Conservation (phyloP, 1,140 invertebrate genomes). For the Hyphantria cunea region DNA sequence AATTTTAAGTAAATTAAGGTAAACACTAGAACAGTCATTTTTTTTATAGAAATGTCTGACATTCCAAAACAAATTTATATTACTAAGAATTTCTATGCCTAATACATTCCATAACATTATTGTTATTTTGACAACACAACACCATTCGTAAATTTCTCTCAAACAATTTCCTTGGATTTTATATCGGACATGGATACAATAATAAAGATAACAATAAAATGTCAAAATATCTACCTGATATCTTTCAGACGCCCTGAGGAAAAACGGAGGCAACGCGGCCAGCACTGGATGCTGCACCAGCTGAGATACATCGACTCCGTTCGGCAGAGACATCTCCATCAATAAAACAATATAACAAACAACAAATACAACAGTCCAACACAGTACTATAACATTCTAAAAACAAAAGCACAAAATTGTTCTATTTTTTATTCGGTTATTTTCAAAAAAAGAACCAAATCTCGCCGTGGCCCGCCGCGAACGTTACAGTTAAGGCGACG, state of each 20-base stretch:
- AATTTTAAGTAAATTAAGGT: too few relatives aligned
- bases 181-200: too few relatives aligned
- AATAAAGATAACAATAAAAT: background rate
- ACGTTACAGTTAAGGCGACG: constrained; percentile 48
- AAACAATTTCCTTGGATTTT: too few relatives aligned
- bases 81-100: too few relatives aligned
- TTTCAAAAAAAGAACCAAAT: too few relatives aligned
- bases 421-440: too few relatives aligned
- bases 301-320: constrained; percentile 90
- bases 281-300: constrained; percentile 93
- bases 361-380: constrained; percentile 7
- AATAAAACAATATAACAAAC: constrained; percentile 20
- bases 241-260: constrained; percentile 93
- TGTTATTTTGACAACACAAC: too few relatives aligned
- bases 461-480: constrained; percentile 23
- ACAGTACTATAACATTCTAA: constrained; percentile 6
- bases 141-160: too few relatives aligned
- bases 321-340: constrained; percentile 87
- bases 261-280: constrained; percentile 90
- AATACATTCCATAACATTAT: too few relatives aligned
- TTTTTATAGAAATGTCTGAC: too few relatives aligned
- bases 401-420: constrained; percentile 2
- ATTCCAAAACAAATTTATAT: too few relatives aligned
- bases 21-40: too few relatives aligned
- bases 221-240: constrained; percentile 85